Conservation (phyloP, 2,888 invertebrate species). For the Agapostemon virescens region DNA sequence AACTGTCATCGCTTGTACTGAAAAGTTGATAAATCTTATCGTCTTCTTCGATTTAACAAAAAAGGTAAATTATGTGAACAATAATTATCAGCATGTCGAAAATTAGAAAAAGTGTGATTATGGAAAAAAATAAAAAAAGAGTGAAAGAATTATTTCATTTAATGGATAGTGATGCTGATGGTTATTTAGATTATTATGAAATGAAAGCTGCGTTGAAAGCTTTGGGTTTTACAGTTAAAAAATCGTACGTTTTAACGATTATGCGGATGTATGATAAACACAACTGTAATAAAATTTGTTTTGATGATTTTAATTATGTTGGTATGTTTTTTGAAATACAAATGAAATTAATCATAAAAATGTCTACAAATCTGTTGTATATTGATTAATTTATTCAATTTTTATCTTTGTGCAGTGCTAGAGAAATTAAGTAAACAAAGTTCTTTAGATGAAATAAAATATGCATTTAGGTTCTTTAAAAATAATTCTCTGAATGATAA, state of each 20-base stretch:
- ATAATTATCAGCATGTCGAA: constrained; percentile 27
- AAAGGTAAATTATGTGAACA: constrained; percentile 29
- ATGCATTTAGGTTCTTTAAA: constrained; percentile 67
- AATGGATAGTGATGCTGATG: constrained; percentile 69
- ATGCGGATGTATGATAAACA: constrained; percentile 59
- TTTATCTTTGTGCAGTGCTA: constrained; percentile 54
- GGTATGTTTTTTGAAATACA: constrained; percentile 60
- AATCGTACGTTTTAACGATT: constrained; percentile 66
- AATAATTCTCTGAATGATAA: constrained; percentile 52
- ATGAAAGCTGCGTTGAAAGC: constrained; percentile 69
- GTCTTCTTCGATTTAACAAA: neutral
- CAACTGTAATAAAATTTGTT: constrained; percentile 47
- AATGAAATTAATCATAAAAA: neutral
- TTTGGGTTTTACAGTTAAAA: constrained; percentile 68
- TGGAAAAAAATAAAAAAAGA: constrained; percentile 59
- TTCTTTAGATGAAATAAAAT: constrained; percentile 67
- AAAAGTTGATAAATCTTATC: neutral
- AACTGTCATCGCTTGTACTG: constrained; percentile 6
- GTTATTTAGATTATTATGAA: constrained; percentile 71
- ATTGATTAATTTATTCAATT: constrained; percentile 4
- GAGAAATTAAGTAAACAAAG: constrained; percentile 66
- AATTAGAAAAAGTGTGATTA: constrained; percentile 30
- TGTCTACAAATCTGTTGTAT: neutral
- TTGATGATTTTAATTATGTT: constrained; percentile 69
- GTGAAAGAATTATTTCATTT: constrained; percentile 66